Evolutionary conservation across 2,888 invertebrate species (phyloP), one percentile per base, ranked within the genome.

Genomic region (Spicauda simplicius): DNA sequence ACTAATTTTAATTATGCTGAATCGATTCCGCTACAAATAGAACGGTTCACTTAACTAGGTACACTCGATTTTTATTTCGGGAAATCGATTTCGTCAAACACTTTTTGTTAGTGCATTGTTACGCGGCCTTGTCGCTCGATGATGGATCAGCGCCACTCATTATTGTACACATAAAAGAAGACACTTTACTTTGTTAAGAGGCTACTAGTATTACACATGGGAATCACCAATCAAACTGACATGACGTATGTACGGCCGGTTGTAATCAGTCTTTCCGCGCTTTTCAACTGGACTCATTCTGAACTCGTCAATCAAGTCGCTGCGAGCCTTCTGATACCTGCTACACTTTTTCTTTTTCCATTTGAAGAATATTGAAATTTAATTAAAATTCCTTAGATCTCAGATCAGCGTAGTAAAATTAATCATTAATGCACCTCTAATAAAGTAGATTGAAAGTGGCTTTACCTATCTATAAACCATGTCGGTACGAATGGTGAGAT

Each of bases 161-260:
- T 77, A 78, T 76, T 76, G 77, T 69, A 68, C 73, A 69, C 70
- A 71, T 69, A 64, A 70, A 70, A 65, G 68, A 82, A 80, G 80
- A 84, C 77, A 80, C 79, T 78, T 72, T 68, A 73, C 64, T 69
- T 85, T 82, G 80, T 76, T 76, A 77, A 76, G 72, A 78, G 79
- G 85, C 92, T 93, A 90, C 92, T 82, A 83, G 93, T 91, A 88
- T 92, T 93, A 93, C 93, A 92, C 92, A 90, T 90, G 93, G 93
- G 93, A 90, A 87, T 85, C 81, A 92, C 91, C 91, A 89, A 93
- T 93, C 92, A 92, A 86, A 85, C 57, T 90, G 91, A 91, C 91
- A 85, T 88, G 84, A 90, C 82, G 86, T 90, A 85, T 83, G 81
- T 79, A 76, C 78, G 77, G 80, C 81, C 82, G 78, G 78, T 78